These are phyloP conservation scores for Hydropotes inermis DNA, from an alignment of 2,113 vertebrate genomes.

Conservation along the genomic window DNA sequence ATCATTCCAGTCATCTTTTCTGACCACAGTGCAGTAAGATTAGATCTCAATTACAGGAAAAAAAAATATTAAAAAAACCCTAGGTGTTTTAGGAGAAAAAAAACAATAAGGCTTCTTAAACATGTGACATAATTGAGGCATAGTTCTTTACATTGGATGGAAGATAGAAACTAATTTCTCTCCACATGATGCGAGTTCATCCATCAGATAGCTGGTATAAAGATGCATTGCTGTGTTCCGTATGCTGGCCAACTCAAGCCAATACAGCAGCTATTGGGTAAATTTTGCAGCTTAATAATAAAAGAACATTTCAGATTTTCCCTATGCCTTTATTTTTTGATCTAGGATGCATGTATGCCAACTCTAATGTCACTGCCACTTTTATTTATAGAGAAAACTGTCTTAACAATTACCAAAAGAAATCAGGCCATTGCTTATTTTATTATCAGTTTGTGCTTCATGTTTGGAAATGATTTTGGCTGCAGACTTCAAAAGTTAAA, in stretches of 20 bases:
- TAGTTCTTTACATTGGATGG: background rate
- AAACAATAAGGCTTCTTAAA: background rate
- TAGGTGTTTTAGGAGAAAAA: background rate
- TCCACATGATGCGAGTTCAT: background rate
- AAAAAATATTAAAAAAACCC: too few relatives aligned
- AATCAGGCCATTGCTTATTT: slow-evolving; percentile 23
- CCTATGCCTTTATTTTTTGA: background rate
- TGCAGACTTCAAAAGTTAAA: background rate
- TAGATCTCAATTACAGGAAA: too few relatives aligned
- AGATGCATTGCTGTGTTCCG: background rate
- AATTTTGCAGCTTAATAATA: background rate
- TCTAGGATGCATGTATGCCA: background rate
- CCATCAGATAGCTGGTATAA: background rate
- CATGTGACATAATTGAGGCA: background rate
- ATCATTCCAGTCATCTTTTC: too few relatives aligned
- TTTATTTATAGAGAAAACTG: background rate
- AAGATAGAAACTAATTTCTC: background rate
- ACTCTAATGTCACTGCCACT: background rate
- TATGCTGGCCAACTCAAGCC: background rate
- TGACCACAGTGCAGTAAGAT: too few relatives aligned
- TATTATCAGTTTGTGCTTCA: background rate
- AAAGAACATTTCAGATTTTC: background rate
- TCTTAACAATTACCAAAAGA: background rate
- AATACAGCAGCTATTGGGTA: background rate
- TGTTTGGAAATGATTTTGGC: background rate